Evolutionary conservation across 2,113 vertebrate species (phyloP), one percentile per base, ranked within the genome.

Genomic region (Otis tarda): DNA sequence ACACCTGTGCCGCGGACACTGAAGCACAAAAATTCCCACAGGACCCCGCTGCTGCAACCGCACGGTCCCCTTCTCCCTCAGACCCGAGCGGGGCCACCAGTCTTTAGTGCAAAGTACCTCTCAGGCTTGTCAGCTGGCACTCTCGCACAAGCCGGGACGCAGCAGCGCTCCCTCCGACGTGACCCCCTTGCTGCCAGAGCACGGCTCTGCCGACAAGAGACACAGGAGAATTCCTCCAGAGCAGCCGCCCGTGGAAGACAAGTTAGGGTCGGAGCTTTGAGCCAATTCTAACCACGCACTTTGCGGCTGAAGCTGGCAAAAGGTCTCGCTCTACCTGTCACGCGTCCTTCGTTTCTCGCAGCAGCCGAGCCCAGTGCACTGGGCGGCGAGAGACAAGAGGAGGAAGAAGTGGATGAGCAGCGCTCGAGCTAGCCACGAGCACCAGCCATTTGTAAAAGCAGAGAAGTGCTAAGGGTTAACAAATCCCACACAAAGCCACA

Each of bases 61-160:
- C 49, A 23, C 1, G 0, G 31, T 33, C 41, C 61, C 76, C 19
- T 50, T 7, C n/a, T 47, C 60, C 8, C 0, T 47, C 39, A 52
- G 33, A 18, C 14, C 17, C 0, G 3, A 74, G 52, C 2, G 4
- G 33, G 14, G 57, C 27, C 5, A 3, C 17, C 6, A 12, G 4
- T 43, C 5, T 35, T 37, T 1, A 52, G 25, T 0, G 30, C 57
- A 60, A 33, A 83, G 45, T 47, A 59, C 33, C n/a, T 52, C 78
- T 52, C 25, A 13, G 41, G 31, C 56, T 18, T 10, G 18, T 53
- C 33, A 28, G 57, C 31, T 7, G 10, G 67, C 33, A 3, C 0
- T 0, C 25, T 87, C 4, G 0, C n/a, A n/a, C 8, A 2, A 45
- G 25, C 37, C 68, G 49, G 73, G 60, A 60, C 0, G 0, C 75